phyloP scores from a whole-genome alignment of 2,113 vertebrate species.

The Lepus timidus region DNA sequence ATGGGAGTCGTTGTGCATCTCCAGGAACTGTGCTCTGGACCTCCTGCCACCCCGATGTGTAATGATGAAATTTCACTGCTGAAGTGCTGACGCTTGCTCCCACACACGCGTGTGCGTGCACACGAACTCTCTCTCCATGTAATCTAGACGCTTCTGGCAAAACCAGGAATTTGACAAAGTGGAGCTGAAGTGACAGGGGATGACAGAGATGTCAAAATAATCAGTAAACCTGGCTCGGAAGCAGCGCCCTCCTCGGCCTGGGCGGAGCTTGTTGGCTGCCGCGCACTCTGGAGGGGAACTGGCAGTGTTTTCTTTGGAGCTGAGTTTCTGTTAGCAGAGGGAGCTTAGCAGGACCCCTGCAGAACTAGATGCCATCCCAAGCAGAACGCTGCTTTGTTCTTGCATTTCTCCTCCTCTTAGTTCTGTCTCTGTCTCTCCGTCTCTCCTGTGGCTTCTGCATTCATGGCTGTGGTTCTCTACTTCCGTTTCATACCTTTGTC shows the following conservation, averaged over 20 bases:
- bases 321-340: background rate
- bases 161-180: constrained; percentile 86
- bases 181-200: constrained; percentile 84
- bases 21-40: constrained; percentile 67
- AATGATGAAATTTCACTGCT: constrained; percentile 84
- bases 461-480: fast-evolving
- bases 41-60: constrained; percentile 76
- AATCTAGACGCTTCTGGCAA: constrained; percentile 81
- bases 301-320: background rate
- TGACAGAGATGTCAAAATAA: constrained; percentile 85
- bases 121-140: constrained; percentile 60
- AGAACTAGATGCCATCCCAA: fast-evolving
- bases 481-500: background rate
- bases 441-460: background rate
- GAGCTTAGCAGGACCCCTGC: fast-evolving
- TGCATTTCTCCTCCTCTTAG: background rate
- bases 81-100: constrained; percentile 79
- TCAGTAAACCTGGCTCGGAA: constrained; percentile 83
- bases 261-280: constrained; percentile 20
- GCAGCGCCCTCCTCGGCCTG: constrained; percentile 57
- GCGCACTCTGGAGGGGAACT: background rate
- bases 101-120: background rate
- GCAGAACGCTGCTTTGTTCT: background rate
- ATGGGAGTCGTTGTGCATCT: constrained; percentile 59
- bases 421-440: background rate